Percentiles rank a stretch among this genome's conserved stretches.
phyloP scores from a whole-genome alignment of 2,797 vertebrate species.

The Vultur gryphus region DNA sequence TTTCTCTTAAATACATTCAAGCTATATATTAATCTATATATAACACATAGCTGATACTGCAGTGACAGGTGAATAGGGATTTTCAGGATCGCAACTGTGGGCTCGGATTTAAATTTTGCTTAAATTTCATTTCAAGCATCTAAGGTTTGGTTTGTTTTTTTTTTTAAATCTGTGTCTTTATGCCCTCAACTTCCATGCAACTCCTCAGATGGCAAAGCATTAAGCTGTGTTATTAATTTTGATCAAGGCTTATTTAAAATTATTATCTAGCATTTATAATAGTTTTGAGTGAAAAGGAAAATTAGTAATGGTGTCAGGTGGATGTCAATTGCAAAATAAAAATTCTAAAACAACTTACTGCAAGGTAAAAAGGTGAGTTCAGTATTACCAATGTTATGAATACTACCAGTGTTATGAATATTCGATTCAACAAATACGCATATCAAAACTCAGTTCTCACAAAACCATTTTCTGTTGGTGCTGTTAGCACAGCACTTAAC shows the following conservation, averaged over 20 bases:
- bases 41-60: not conserved
- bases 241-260: not conserved
- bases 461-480: not conserved
- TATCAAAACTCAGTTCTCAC: not conserved
- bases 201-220: not conserved
- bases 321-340: not conserved
- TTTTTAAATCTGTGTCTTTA: not conserved
- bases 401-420: not conserved
- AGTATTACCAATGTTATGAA: not conserved
- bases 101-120: not conserved
- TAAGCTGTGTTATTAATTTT: not conserved
- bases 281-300: not conserved
- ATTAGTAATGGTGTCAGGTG: not conserved
- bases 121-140: not conserved
- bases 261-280: not conserved
- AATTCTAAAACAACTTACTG: not conserved
- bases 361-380: not conserved
- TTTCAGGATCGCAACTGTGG: not conserved
- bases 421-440: not conserved
- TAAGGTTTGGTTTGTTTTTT: not conserved
- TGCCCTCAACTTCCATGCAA: not conserved
- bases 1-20: not conserved
- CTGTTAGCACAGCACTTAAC: not conserved
- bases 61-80: not conserved
- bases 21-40: not conserved